A percentile compares a stretch with the other conserved stretches of the same genome.
phyloP scores from a whole-genome alignment of 1,140 invertebrate species.

The Zaprionus ghesquierei region DNA sequence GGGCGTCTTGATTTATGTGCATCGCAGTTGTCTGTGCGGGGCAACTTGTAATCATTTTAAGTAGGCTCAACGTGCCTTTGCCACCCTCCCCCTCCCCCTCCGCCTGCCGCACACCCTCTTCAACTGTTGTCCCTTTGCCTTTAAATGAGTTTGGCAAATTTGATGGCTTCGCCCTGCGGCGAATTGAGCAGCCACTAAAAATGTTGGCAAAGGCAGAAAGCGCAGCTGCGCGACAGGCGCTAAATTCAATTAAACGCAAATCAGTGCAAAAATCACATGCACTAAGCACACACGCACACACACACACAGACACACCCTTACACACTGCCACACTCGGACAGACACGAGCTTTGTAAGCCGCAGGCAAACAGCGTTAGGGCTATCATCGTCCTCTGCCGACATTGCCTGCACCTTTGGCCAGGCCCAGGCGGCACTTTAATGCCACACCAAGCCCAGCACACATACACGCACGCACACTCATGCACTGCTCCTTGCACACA shows the following conservation, averaged over 20 bases:
- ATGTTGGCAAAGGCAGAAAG: not conserved
- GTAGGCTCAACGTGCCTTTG: constrained; percentile 55
- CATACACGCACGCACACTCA: constrained; percentile 4
- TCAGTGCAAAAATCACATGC: constrained; percentile 66
- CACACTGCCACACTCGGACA: not conserved
- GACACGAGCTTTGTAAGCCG: not conserved
- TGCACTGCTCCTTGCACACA: not conserved
- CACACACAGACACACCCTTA: not conserved
- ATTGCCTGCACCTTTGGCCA: constrained; percentile 35
- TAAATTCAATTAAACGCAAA: constrained; percentile 79
- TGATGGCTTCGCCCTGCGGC: constrained; percentile 8
- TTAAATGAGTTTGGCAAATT: constrained; percentile 46
- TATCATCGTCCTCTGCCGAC: constrained; percentile 52
- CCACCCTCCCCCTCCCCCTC: not conserved
- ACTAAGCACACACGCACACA: not conserved
- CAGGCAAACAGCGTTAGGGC: constrained; percentile 45
- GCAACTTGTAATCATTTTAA: constrained; percentile 41
- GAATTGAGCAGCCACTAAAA: not conserved
- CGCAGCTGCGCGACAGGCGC: constrained; percentile 48
- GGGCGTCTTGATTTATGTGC: constrained; percentile 66
- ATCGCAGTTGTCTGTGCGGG: constrained; percentile 13
- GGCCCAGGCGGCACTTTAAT: constrained; percentile 48
- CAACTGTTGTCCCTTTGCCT: not conserved
- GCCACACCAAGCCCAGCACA: constrained; percentile 35
- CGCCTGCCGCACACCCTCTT: no score